A percentile compares a stretch with the other conserved stretches of the same genome.
Conservation (phyloP, 1,140 invertebrate genomes). For the Tetramorium alpestre region DNA sequence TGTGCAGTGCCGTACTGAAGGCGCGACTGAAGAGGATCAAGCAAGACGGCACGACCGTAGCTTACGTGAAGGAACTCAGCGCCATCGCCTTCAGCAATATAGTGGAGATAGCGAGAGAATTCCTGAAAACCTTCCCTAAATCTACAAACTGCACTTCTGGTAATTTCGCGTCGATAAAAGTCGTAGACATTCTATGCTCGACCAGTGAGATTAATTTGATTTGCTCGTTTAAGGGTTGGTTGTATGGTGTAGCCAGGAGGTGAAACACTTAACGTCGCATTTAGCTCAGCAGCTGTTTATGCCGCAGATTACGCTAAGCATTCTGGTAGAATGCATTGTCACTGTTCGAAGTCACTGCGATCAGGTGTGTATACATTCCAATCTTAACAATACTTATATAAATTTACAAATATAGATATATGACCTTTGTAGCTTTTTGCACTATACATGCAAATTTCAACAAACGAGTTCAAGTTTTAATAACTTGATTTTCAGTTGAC, state of each 20-base stretch:
- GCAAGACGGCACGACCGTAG: slow-evolving; percentile 93
- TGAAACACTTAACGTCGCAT: slow-evolving; percentile 93
- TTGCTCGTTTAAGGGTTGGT: slow-evolving; percentile 89
- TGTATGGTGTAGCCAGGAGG: slow-evolving; percentile 96
- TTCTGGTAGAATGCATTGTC: slow-evolving; percentile 94
- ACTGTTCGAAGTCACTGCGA: slow-evolving; percentile 92
- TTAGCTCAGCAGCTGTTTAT: slow-evolving; percentile 96
- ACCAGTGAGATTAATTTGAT: slow-evolving; percentile 6
- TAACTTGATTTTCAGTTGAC: slow-evolving; percentile 86
- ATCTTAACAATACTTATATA: background rate
- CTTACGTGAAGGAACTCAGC: slow-evolving; percentile 94
- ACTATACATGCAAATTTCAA: background rate
- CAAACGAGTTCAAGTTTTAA: background rate
- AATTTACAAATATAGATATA: background rate
- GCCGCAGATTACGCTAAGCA: slow-evolving; percentile 93
- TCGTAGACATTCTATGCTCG: background rate
- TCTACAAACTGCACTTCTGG: slow-evolving; percentile 90
- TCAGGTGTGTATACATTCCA: slow-evolving; percentile 84
- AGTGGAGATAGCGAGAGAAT: slow-evolving; percentile 94
- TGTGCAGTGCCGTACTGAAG: slow-evolving; percentile 94
- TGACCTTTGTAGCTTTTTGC: background rate
- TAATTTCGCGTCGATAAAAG: slow-evolving; percentile 81
- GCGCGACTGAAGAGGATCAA: slow-evolving; percentile 94
- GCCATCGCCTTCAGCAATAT: slow-evolving; percentile 96
- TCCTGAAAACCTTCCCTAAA: slow-evolving; percentile 92